A percentile compares a stretch with the other conserved stretches of the same genome.
These are phyloP conservation scores for Cnemophilus loriae DNA, from an alignment of 2,113 vertebrate genomes.

Conservation along the genomic window DNA sequence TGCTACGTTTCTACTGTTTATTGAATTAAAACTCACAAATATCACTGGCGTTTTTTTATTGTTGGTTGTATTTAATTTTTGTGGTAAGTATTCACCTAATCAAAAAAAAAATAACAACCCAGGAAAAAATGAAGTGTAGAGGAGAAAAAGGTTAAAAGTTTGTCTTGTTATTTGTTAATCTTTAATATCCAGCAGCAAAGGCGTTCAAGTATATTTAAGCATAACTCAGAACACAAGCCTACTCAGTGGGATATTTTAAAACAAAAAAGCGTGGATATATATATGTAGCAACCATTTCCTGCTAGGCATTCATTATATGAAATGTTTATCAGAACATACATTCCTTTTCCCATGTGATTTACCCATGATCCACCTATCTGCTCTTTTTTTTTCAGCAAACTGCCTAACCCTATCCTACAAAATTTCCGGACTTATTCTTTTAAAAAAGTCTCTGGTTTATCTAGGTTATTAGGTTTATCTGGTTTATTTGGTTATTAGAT, in stretches of 20 bases:
- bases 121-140: not conserved
- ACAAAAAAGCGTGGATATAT: not conserved
- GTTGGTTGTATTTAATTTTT: not conserved
- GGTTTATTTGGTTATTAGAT: not conserved
- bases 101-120: not conserved
- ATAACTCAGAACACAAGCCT: not conserved
- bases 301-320: slow-evolving; percentile 1
- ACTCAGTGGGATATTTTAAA: not conserved
- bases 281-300: not conserved
- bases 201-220: not conserved
- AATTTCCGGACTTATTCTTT: not conserved
- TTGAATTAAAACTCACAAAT: not conserved
- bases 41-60: not conserved
- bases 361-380: not conserved
- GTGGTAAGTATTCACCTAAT: not conserved
- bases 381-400: not conserved
- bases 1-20: not conserved
- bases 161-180: not conserved
- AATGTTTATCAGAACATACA: slow-evolving; percentile 12
- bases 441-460: not conserved
- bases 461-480: too few relatives aligned
- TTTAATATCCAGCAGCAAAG: not conserved
- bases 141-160: not conserved
- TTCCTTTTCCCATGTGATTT: not conserved
- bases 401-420: not conserved